These are phyloP conservation scores for Pterocles gutturalis DNA, from an alignment of 2,113 vertebrate genomes.

Conservation along the genomic window DNA sequence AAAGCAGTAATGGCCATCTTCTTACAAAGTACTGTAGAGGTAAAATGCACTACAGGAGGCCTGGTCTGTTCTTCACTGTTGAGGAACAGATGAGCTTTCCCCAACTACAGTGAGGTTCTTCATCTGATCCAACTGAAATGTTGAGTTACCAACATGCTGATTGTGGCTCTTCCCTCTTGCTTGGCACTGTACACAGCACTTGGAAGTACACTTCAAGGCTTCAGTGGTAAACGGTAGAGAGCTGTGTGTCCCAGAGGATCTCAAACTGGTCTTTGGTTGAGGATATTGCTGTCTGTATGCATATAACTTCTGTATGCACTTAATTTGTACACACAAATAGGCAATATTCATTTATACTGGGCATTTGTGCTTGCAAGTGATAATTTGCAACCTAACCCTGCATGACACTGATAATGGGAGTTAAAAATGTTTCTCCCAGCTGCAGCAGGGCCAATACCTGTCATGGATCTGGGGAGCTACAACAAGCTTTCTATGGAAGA, in stretches of 20 bases:
- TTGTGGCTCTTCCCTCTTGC: background rate
- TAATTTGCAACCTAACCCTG: background rate
- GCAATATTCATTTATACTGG: background rate
- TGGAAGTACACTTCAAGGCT: background rate
- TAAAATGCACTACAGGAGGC: background rate
- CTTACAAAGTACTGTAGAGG: background rate
- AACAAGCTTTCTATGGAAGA: background rate
- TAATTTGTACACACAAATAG: background rate
- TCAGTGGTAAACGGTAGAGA: background rate
- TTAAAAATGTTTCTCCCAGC: background rate
- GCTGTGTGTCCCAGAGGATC: background rate
- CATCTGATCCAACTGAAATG: fast-evolving
- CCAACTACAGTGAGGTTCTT: background rate
- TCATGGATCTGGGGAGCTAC: background rate
- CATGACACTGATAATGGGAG: fast-evolving
- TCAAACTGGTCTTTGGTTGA: background rate
- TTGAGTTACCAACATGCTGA: fast-evolving
- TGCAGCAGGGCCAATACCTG: background rate
- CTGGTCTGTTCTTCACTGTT: background rate
- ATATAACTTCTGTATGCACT: background rate
- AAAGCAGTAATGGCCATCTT: background rate
- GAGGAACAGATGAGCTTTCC: background rate
- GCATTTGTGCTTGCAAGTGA: background rate
- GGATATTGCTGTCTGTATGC: fast-evolving
- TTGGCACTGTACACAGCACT: background rate